Percentiles rank a stretch among this genome's conserved stretches.
These are phyloP conservation scores for Cryptocephalus primarius DNA, from an alignment of 2,888 invertebrate genomes.

Conservation along the genomic window DNA sequence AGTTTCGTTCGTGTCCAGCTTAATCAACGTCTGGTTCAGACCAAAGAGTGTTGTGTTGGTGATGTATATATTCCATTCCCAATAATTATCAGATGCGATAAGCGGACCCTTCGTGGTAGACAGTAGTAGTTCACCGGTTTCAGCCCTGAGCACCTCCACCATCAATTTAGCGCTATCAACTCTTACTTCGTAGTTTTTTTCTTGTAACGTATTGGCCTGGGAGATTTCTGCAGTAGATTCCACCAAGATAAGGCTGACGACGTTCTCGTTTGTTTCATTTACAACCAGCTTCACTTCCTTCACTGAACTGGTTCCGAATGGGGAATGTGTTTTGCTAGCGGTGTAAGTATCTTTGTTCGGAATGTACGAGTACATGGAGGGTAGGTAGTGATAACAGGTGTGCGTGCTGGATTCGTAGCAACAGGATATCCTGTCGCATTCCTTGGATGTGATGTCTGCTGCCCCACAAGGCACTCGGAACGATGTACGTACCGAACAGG, in stretches of 20 bases:
- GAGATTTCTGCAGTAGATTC: background rate
- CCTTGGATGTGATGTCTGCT: slow-evolving; percentile 17
- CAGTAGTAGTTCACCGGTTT: slow-evolving; percentile 34
- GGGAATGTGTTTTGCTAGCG: slow-evolving; percentile 11
- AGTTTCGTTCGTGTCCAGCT: slow-evolving; percentile 29
- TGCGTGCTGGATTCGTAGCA: slow-evolving; percentile 25
- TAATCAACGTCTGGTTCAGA: slow-evolving; percentile 39
- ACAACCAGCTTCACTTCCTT: slow-evolving; percentile 17
- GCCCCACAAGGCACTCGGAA: slow-evolving; percentile 29
- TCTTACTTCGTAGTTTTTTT: slow-evolving; percentile 15
- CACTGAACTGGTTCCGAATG: slow-evolving; percentile 15
- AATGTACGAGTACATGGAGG: slow-evolving; percentile 29
- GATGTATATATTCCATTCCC: slow-evolving; percentile 48
- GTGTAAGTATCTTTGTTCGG: slow-evolving; percentile 3
- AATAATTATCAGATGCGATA: slow-evolving; percentile 47
- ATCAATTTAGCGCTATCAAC: slow-evolving; percentile 14
- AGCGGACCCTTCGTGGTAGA: slow-evolving; percentile 47
- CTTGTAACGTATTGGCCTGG: slow-evolving; percentile 1
- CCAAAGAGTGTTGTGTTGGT: slow-evolving; percentile 46
- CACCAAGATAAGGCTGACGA: slow-evolving; percentile 10
- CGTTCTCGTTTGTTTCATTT: slow-evolving; percentile 16
- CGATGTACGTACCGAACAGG: slow-evolving; percentile 22
- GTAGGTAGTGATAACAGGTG: slow-evolving; percentile 29
- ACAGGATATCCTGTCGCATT: slow-evolving; percentile 23
- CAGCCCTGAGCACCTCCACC: slow-evolving; percentile 19